Conservation (phyloP, 2,797 vertebrate genomes). For the Ctenosaura bakeri region DNA sequence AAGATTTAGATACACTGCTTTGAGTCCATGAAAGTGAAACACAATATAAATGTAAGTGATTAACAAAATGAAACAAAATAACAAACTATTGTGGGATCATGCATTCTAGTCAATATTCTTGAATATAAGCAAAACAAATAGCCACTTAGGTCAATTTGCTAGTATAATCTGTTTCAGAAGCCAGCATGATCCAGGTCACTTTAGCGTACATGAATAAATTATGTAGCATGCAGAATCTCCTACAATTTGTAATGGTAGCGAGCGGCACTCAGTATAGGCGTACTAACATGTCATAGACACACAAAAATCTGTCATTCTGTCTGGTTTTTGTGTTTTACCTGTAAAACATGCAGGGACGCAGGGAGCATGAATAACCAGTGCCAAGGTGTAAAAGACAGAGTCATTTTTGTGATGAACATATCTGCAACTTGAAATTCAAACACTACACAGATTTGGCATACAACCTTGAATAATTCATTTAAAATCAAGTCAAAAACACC, state of each 20-base stretch:
- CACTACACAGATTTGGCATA: background rate
- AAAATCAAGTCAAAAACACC: background rate
- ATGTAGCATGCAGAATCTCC: background rate
- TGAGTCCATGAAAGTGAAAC: too few species aligned
- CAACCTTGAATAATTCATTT: conserved; percentile 19
- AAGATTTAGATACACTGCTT: too few species aligned
- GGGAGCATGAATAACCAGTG: background rate
- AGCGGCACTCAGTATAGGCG: background rate
- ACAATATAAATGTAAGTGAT: too few species aligned
- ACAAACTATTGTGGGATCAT: too few species aligned
- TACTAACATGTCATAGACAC: background rate
- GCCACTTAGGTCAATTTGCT: background rate
- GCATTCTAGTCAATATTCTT: background rate
- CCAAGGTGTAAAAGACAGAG: background rate
- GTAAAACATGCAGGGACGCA: too few species aligned
- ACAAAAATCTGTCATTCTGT: background rate
- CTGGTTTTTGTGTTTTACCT: background rate
- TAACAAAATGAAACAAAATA: too few species aligned
- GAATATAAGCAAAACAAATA: background rate
- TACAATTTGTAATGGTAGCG: background rate
- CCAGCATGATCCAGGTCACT: background rate
- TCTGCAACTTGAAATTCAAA: background rate
- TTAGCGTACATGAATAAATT: background rate
- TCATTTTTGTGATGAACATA: background rate
- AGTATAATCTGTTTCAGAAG: background rate